These are phyloP conservation scores for Nezara viridula DNA, from an alignment of 2,888 invertebrate genomes.

Conservation along the genomic window DNA sequence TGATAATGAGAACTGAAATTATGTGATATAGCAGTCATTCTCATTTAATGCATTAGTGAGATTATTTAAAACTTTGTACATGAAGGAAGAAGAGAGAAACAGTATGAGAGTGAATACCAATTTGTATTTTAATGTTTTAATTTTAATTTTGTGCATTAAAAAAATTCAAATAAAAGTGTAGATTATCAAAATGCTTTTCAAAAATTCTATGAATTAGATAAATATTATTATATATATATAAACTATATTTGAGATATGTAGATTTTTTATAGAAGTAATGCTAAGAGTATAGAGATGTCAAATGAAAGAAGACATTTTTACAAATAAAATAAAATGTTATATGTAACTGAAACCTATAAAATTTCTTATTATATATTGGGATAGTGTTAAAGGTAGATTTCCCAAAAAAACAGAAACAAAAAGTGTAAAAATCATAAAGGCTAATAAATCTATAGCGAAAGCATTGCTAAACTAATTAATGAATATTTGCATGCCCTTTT, in stretches of 20 bases:
- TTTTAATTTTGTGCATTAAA: conserved; percentile 51
- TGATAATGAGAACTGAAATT: conserved; percentile 56
- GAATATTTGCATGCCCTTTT: conserved; percentile 23
- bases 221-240: not conserved
- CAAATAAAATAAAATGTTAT: not conserved
- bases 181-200: conserved; percentile 49
- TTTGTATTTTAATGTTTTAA: conserved; percentile 54
- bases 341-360: conserved; percentile 22
- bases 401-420: conserved; percentile 8
- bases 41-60: conserved; percentile 55
- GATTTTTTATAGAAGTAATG: not conserved
- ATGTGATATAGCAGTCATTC: conserved; percentile 54
- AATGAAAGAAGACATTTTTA: conserved; percentile 15
- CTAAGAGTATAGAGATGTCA: conserved; percentile 1
- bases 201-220: conserved; percentile 26
- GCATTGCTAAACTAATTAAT: conserved; percentile 36
- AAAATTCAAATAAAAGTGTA: conserved; percentile 25
- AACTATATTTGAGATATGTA: not conserved
- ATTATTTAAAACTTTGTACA: conserved; percentile 49
- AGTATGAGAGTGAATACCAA: conserved; percentile 65
- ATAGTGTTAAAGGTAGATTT: conserved; percentile 37
- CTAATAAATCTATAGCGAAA: conserved; percentile 28
- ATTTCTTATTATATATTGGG: conserved; percentile 21
- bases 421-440: conserved; percentile 27
- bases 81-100: conserved; percentile 60